Base-by-base conservation (phyloP, 2,888 invertebrate genomes). In the Pinctada fucata region DNA sequence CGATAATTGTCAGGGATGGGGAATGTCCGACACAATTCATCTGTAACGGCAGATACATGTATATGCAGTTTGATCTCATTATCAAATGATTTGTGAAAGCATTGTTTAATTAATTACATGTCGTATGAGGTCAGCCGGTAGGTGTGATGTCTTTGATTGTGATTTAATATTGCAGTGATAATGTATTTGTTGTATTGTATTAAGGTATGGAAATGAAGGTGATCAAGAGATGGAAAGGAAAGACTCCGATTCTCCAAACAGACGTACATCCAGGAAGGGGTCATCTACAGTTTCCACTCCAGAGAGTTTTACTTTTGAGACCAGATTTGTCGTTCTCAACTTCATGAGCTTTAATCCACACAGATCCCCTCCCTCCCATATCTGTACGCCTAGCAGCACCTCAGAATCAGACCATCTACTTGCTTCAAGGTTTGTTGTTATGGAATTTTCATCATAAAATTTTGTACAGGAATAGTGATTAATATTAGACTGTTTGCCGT, bases 311-410 rank as follows among this genome's bases (percentile, higher is more conserved):
- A 65, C 82, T 2, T 79, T 78, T 76, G 87, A 88, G 73, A 88
- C 88, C 1, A 86, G 87, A 78, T 86, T 82, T 77, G 83, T 89
- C 47, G 86, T 89, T 48, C 81, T 89, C 13, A 87, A 86, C 75
- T 89, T 86, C 72, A 79, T 86, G 75, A 79, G 84, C 58, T 72
- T 81, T 3, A 64, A 76, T 13, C 81, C 81, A 49, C 76, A 79
- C 10, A 74, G 68, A 48, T 63, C 77, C 6, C 75, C 75, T 49
- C 75, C 80, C 6, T 65, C 64, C 3, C 68, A 74, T 69, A 66
- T 68, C 48, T 75, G 58, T 63, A 45, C 67, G 50, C 66, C 67
- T 49, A 78, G 51, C 45, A 72, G 70, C 52, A 66, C 75, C 13
- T 74, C 79, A 74, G 79, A 79, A 8, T 77, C 75, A 13, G 73